phyloP scores from a whole-genome alignment of 2,888 invertebrate genomes.

The Zonitis immaculata region DNA sequence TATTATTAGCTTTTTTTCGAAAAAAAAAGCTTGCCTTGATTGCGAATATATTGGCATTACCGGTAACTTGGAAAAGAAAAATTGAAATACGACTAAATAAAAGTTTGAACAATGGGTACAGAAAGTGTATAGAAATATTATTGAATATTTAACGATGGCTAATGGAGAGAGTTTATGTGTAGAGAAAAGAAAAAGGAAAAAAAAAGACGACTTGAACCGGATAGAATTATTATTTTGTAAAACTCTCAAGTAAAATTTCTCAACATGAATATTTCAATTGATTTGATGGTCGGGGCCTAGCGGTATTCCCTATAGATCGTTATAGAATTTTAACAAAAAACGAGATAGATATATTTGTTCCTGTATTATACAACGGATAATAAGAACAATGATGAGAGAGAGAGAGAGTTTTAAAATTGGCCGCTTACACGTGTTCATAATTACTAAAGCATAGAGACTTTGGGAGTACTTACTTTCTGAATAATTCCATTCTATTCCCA shows the following conservation, averaged over 20 bases:
- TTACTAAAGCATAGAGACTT: not conserved
- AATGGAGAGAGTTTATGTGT: slow-evolving; percentile 23
- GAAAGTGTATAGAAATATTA: slow-evolving; percentile 23
- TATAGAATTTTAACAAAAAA: slow-evolving; percentile 23
- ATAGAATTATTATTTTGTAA: slow-evolving; percentile 33
- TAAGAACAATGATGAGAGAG: not conserved
- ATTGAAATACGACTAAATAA: slow-evolving; percentile 19
- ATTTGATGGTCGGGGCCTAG: slow-evolving; percentile 25
- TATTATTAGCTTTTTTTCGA: slow-evolving; percentile 5
- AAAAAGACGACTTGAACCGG: slow-evolving; percentile 11
- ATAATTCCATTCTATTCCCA: not conserved
- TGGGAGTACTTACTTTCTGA: not conserved
- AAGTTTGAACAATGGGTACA: slow-evolving; percentile 21
- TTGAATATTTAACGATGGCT: slow-evolving; percentile 29
- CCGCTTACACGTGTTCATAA: not conserved
- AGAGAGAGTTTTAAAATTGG: not conserved
- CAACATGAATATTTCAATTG: slow-evolving; percentile 37
- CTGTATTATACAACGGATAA: not conserved
- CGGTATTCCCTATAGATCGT: slow-evolving; percentile 25
- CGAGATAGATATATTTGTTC: not conserved
- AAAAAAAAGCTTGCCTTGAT: slow-evolving; percentile 3
- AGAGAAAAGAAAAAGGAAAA: too few relatives aligned
- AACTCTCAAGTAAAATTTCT: slow-evolving; percentile 33
- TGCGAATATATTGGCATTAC: slow-evolving; percentile 2
- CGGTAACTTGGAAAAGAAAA: slow-evolving; percentile 5